Percentiles rank a stretch among this genome's conserved stretches.
phyloP scores from a whole-genome alignment of 2,888 invertebrate genomes.

The Ceramica pisi region DNA sequence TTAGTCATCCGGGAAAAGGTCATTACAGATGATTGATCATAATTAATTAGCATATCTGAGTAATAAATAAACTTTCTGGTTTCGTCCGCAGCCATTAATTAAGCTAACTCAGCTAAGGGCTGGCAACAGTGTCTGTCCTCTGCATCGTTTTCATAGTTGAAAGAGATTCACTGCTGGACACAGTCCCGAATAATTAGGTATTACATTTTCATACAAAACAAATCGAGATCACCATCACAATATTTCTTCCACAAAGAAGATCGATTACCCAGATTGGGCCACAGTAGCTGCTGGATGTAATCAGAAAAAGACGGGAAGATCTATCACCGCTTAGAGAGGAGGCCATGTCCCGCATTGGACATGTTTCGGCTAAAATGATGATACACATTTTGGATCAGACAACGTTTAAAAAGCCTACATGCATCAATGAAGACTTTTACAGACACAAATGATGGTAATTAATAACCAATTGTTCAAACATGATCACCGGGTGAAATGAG shows the following conservation, averaged over 20 bases:
- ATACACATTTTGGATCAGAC: background rate
- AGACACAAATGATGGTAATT: background rate
- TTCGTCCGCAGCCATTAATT: background rate
- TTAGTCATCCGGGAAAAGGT: slow-evolving; percentile 35
- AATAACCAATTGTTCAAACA: slow-evolving; percentile 29
- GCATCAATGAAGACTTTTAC: background rate
- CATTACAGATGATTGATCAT: slow-evolving; percentile 34
- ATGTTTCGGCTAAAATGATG: background rate
- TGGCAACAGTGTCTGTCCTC: background rate
- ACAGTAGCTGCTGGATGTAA: background rate
- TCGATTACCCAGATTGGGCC: background rate
- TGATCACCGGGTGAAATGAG: slow-evolving; percentile 52
- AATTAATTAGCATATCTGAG: slow-evolving; percentile 21
- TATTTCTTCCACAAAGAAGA: background rate
- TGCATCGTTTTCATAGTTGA: background rate
- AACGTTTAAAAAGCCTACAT: background rate
- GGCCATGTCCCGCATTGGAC: background rate
- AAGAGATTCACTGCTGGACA: background rate
- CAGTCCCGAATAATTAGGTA: too few species aligned
- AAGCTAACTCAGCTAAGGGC: background rate
- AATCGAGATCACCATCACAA: background rate
- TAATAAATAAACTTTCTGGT: slow-evolving; percentile 17
- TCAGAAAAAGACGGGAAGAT: background rate
- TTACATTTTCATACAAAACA: background rate
- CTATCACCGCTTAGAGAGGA: background rate